Percentiles rank a stretch among this genome's conserved stretches.
These are phyloP conservation scores for Litocranius walleri DNA, from an alignment of 2,113 vertebrate species.

Conservation along the genomic window DNA sequence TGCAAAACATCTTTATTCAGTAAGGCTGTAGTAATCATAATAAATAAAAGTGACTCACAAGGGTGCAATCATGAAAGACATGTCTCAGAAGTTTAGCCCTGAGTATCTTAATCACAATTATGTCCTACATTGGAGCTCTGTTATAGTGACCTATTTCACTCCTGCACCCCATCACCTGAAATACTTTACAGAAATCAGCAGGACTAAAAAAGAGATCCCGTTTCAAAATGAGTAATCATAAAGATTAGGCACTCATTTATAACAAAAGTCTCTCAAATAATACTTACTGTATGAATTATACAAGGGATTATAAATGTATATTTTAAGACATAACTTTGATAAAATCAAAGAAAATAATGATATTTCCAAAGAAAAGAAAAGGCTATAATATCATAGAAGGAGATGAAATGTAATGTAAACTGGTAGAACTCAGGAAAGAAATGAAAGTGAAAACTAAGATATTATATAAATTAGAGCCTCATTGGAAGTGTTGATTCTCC, in stretches of 20 bases:
- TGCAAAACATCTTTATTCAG: neutral
- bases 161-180: accelerated
- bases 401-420: neutral
- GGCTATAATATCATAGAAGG: neutral
- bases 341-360: neutral
- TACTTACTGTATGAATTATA: neutral
- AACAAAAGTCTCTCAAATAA: neutral
- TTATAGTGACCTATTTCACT: neutral
- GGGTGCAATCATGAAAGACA: neutral
- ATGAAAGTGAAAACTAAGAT: neutral
- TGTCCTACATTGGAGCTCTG: accelerated
- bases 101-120: neutral
- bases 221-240: neutral
- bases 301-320: neutral
- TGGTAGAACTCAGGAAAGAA: neutral
- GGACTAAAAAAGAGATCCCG: neutral
- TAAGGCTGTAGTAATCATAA: neutral
- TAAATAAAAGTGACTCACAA: neutral
- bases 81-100: neutral
- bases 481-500: neutral
- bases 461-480: neutral
- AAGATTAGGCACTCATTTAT: neutral
- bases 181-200: neutral
- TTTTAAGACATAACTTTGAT: neutral
- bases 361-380: neutral